Base-by-base conservation (phyloP, 2,797 vertebrate genomes). In the Lepus townsendii region DNA sequence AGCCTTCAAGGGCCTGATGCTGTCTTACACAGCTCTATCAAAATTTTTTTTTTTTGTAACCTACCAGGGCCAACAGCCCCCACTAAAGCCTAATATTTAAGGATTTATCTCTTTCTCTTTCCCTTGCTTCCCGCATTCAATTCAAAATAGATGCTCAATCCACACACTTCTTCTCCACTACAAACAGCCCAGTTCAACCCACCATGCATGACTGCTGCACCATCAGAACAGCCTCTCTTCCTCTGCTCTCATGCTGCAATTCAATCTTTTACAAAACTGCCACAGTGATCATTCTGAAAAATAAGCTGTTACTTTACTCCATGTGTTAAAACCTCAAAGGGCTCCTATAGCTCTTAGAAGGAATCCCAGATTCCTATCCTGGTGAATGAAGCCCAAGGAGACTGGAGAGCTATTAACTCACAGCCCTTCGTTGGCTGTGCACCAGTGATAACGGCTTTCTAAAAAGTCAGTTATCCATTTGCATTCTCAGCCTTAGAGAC, bases 91-190 rank as follows among this genome's bases (percentile, higher is more conserved):
- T 35, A 88, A 82, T 65, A 92, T 24, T 50, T 71, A 66, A 75
- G 16, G 63, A 42, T 88, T 47, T 88, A 91, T 30, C 3, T 83
- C 5, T 68, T 84, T 91, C 27, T 85, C 66, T 87, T 93, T 75
- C 14, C 68, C 16, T 90, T 20, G 66, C 10, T 80, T 77, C n/a
- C 47, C 73, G 84, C 14, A 62, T 30, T 82, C 32, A 85, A 32
- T 30, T 5, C 62, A 38, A 50, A 65, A 47, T 2, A 62, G 16
- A 82, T 27, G n/a, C 38, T 77, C 30, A 69, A 78, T 72, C 47
- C 38, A 54, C 1, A 11, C 9, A 65, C 13, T 80, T 80, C 60
- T 35, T 66, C 42, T 66, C 71, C 3, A 62, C 54, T 71, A 65
- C 50, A 42, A 63, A 9, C 32, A 32, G 4, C 14, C 16, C 2